A percentile compares a stretch with the other conserved stretches of the same genome.
Evolutionary conservation across 2,113 vertebrate genomes (phyloP).

Genomic region (Typhlomys cinereus): DNA sequence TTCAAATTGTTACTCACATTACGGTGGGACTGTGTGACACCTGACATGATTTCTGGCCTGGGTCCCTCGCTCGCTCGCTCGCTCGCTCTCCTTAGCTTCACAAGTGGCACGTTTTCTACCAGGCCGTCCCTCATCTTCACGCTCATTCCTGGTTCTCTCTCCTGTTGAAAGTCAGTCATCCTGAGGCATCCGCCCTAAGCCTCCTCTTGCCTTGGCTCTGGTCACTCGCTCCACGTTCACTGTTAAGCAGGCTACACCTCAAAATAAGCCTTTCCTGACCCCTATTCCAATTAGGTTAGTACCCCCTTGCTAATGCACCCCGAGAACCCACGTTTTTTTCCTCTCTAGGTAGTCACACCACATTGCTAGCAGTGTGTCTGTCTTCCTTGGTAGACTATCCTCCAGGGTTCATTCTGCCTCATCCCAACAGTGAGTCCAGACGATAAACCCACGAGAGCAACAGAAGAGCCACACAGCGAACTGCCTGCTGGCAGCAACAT

Average conservation of each 20-base stretch:
- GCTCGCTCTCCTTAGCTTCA: not conserved
- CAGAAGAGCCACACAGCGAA: not conserved
- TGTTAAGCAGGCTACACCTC: not conserved
- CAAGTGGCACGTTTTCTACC: not conserved
- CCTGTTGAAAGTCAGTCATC: not conserved
- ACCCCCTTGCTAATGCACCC: not conserved
- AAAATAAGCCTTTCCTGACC: not conserved
- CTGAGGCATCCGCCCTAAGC: not conserved
- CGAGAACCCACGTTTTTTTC: not conserved
- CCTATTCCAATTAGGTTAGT: not conserved
- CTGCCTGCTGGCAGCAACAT: not conserved
- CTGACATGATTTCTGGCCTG: not conserved
- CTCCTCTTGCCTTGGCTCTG: not conserved
- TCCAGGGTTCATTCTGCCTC: not conserved
- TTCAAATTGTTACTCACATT: not conserved
- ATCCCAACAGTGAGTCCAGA: too few relatives aligned
- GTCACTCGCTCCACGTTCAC: not conserved
- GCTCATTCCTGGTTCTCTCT: not conserved
- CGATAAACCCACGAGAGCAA: not conserved
- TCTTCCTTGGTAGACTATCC: not conserved
- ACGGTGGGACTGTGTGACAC: not conserved
- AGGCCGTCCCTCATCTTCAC: not conserved
- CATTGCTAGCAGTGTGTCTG: not conserved
- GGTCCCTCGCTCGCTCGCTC: not conserved
- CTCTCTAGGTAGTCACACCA: not conserved